Evolutionary conservation across 1,140 invertebrate species (phyloP).

Genomic region (Drosophila varians): DNA sequence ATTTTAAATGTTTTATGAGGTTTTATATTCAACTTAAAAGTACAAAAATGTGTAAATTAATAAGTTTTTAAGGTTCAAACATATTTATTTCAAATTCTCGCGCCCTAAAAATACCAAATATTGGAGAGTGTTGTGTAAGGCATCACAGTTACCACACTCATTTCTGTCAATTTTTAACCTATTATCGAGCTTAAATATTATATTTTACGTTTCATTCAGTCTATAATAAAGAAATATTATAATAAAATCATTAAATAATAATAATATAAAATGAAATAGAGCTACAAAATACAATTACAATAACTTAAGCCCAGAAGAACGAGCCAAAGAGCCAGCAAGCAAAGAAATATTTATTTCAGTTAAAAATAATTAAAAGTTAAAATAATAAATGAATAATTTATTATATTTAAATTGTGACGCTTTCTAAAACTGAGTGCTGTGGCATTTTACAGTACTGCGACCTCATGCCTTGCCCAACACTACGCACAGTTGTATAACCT

Average conservation of each 20-base stretch:
- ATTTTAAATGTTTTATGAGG: no score
- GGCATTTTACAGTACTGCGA: not conserved
- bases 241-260: no score
- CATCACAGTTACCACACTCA: not conserved
- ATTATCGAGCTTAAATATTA: not conserved
- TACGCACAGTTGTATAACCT: constrained; percentile 68
- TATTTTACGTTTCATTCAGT: no score
- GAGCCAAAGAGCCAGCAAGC: no score
- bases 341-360: no score
- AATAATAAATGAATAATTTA: not conserved
- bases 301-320: no score
- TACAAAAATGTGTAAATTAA: not conserved
- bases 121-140: not conserved
- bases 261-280: no score
- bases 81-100: not conserved
- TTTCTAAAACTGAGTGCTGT: not conserved
- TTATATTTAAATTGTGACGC: not conserved
- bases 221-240: no score
- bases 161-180: not conserved
- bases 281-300: no score
- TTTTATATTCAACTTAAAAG: no score
- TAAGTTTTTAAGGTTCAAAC: not conserved
- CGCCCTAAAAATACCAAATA: not conserved
- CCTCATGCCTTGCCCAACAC: not conserved
- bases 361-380: not conserved